Conservation (phyloP, 2,888 invertebrate species). For the Heterodera filipjevi region DNA sequence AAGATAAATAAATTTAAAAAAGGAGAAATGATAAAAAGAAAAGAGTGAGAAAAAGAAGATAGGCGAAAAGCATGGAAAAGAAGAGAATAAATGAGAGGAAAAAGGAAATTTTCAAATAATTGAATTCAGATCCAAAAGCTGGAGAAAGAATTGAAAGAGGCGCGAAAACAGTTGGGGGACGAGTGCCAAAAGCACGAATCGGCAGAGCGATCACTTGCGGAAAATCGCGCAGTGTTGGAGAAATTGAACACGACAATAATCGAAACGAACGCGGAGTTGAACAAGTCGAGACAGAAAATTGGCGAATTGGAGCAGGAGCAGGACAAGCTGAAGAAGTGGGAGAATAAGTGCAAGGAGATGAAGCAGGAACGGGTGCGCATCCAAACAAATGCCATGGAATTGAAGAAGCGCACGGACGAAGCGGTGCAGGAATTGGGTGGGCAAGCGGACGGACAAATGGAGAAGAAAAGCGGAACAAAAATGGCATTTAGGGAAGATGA, state of each 20-base stretch:
- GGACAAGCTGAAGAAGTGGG: conserved; percentile 62
- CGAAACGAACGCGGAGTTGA: conserved; percentile 39
- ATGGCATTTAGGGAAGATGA: conserved; percentile 27
- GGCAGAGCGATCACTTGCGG: background rate
- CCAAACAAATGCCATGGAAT: conserved; percentile 55
- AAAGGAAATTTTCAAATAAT: no score
- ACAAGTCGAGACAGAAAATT: conserved; percentile 61
- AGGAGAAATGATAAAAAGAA: no score
- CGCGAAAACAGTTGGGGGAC: background rate
- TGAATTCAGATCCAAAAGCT: background rate
- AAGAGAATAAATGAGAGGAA: background rate
- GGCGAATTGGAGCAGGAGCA: conserved; percentile 20
- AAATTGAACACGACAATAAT: conserved; percentile 51
- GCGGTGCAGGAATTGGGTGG: conserved; percentile 46
- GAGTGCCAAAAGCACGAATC: conserved; percentile 3
- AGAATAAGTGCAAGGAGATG: conserved; percentile 61
- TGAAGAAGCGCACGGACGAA: conserved; percentile 61
- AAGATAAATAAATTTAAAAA: no score
- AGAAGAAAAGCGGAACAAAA: background rate
- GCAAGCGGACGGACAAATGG: background rate
- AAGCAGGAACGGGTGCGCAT: conserved; percentile 55
- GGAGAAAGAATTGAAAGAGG: background rate
- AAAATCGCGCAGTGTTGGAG: conserved; percentile 39
- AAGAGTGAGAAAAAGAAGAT: background rate
- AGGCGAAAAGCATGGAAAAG: background rate